Evolutionary conservation across 2,113 vertebrate species (phyloP), one percentile per base, ranked within the genome.

Genomic region (Geococcyx californianus): DNA sequence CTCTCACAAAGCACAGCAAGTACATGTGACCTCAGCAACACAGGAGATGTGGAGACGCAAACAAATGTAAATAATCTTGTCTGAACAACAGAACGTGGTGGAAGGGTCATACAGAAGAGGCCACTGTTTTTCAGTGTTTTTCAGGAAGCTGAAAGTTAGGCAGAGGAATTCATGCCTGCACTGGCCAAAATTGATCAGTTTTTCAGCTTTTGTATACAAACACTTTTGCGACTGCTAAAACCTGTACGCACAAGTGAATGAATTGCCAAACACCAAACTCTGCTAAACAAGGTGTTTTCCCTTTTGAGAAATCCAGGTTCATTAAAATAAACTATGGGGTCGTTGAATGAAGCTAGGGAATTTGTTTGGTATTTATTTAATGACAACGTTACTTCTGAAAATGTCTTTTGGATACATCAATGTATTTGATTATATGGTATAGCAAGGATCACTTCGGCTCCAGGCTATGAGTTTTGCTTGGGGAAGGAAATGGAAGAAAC

Each of bases 51-150:
- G 8, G 62, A 36, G 52, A 84, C 10, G 44, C 15, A 92, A 95
- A 94, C 60, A 89, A 89, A 68, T 16, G 54, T 79, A 94, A 97
- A 95, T 52, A 95, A 28, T 68, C n/a, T 26, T 54, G 18, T 58
- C 60, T 81, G 44, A 84, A 44, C 38, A 78, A 67, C 52, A 63
- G 40, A 89, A 52, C 1, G 5, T 2, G 5, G 17, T 13, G 26
- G 56, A 92, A 78, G 31, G 24, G n/a, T 75, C 23, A 40, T 9
- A 56, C 1, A 2, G 40, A 74, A 80, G 19, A 59, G 25, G 66
- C 3, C 11, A 3, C 18, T 52, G 17, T 25, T 75, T 87, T 77
- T 51, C 36, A 89, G 69, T n/a, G n/a, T n/a, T n/a, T n/a, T n/a
- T n/a, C 28, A 29, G 16, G 31, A 63, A 9, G 7, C 14, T 7